These are phyloP conservation scores for Strix uralensis DNA, from an alignment of 2,113 vertebrate genomes.

Conservation along the genomic window DNA sequence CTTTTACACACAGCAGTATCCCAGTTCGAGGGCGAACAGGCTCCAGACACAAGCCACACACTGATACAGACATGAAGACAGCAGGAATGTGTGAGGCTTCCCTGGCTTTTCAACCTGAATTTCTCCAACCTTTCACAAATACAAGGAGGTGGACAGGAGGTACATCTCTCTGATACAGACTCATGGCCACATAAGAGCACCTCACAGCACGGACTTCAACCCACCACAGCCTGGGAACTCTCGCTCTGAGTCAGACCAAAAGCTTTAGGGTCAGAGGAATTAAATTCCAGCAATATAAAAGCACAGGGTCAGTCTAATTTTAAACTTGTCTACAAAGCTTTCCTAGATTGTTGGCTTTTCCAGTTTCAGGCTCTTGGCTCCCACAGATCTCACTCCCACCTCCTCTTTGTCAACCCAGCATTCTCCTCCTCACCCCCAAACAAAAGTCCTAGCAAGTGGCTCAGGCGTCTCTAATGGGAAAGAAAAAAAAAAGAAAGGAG, in stretches of 20 bases:
- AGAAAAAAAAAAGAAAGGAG: background rate
- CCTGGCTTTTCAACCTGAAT: background rate
- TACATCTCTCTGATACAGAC: background rate
- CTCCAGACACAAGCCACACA: background rate
- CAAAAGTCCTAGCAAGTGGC: background rate
- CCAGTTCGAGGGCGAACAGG: background rate
- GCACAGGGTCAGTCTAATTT: slow-evolving; percentile 21
- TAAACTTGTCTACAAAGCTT: background rate
- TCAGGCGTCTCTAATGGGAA: background rate
- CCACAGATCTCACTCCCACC: background rate
- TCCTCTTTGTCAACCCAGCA: background rate
- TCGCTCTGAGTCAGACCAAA: background rate
- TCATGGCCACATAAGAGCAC: background rate
- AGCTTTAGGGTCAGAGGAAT: slow-evolving; percentile 14
- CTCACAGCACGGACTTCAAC: background rate
- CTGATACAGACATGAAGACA: background rate
- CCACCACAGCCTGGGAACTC: background rate
- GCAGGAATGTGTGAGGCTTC: background rate
- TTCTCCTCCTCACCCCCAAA: background rate
- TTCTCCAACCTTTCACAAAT: background rate
- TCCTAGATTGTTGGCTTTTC: background rate
- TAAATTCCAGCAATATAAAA: slow-evolving; percentile 33
- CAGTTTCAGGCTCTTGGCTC: background rate
- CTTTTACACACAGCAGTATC: background rate
- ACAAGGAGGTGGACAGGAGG: background rate